Evolutionary conservation across 2,113 vertebrate species (phyloP).

Genomic region (Nycticorax nycticorax): DNA sequence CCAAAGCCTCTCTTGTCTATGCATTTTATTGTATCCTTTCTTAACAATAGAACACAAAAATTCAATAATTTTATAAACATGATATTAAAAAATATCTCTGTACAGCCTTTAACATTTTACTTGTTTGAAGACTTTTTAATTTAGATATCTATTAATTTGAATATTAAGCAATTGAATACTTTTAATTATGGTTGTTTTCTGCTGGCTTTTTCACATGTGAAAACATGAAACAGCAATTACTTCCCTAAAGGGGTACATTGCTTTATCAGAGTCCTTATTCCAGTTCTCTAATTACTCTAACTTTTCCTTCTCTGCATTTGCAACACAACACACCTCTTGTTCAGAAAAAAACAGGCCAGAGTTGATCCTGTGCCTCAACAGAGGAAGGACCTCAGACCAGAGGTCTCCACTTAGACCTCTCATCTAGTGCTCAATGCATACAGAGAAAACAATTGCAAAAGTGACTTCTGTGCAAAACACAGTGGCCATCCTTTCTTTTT

Average conservation of each 20-base stretch:
- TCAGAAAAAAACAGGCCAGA: not conserved
- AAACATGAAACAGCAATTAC: not conserved
- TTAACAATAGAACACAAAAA: not conserved
- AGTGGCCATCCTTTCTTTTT: not conserved
- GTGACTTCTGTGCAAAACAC: not conserved
- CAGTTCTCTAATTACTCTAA: not conserved
- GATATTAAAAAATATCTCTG: fast-evolving
- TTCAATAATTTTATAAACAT: fast-evolving
- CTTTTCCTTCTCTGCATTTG: not conserved
- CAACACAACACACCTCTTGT: fast-evolving
- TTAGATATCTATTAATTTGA: not conserved
- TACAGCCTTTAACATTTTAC: not conserved
- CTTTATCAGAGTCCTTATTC: not conserved
- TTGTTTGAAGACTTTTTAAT: not conserved
- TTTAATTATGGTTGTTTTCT: not conserved
- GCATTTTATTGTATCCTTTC: not conserved
- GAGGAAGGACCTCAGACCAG: not conserved
- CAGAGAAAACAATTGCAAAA: not conserved
- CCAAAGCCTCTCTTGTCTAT: not conserved
- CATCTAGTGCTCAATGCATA: not conserved
- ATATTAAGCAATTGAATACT: not conserved
- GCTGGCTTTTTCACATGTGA: not conserved
- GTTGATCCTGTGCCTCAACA: not conserved
- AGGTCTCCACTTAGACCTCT: not conserved
- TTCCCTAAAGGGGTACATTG: not conserved